These are phyloP conservation scores for Parazoanthus darwini DNA, from an alignment of 92 coral and sea anemone species.

Conservation along the genomic window DNA sequence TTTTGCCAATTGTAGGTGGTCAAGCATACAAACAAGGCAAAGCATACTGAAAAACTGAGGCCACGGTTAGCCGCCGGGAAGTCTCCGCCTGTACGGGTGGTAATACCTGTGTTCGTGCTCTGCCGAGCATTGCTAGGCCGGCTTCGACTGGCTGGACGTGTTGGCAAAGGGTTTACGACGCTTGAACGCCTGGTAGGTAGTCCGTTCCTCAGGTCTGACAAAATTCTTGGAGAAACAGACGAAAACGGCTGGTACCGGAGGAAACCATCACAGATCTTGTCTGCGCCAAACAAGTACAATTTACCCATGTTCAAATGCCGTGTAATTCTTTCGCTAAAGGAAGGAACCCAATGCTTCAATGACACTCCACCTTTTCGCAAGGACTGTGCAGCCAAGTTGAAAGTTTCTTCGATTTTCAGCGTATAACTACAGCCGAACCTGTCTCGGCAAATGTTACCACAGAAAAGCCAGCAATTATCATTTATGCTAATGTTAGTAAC, in stretches of 20 bases:
- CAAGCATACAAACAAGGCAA: neutral
- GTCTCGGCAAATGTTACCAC: neutral
- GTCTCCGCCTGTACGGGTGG: neutral
- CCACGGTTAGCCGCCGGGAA: neutral
- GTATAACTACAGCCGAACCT: conserved; percentile 15
- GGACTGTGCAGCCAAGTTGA: conserved; percentile 8
- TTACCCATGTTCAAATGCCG: neutral
- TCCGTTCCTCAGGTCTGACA: neutral
- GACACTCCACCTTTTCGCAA: neutral
- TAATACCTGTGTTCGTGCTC: no score
- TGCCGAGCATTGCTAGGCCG: no score
- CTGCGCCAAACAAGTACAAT: conserved; percentile 15
- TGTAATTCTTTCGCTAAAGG: neutral
- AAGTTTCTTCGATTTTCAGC: neutral
- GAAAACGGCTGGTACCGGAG: neutral
- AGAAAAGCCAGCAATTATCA: neutral
- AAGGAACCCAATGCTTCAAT: neutral
- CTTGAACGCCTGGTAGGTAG: neutral
- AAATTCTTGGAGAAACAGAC: neutral
- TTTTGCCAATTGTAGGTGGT: neutral
- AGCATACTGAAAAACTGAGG: neutral
- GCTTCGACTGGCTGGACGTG: no score
- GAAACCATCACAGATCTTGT: conserved; percentile 1
- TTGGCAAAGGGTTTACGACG: neutral
- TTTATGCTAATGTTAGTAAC: neutral